Conservation (phyloP, 2,888 invertebrate genomes). For the Coremacera marginata region DNA sequence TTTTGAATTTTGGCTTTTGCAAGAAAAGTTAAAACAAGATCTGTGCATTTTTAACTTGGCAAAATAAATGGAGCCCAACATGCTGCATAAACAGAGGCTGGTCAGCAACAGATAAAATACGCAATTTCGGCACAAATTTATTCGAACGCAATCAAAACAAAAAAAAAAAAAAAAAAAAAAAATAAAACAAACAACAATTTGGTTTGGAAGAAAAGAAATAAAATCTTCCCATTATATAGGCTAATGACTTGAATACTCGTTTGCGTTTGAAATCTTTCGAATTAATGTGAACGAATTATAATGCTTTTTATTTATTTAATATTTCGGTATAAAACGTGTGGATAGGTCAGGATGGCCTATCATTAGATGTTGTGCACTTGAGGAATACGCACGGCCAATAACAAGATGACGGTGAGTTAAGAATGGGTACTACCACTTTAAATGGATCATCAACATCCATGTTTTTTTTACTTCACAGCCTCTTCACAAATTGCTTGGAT, state of each 20-base stretch:
- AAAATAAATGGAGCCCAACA: background rate
- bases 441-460: background rate
- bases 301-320: conserved; percentile 25
- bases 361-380: conserved; percentile 65
- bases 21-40: background rate
- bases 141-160: background rate
- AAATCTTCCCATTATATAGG: background rate
- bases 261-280: background rate
- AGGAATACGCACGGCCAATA: conserved; percentile 61
- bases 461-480: conserved; percentile 38
- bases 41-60: background rate
- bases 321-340: conserved; percentile 63
- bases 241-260: background rate
- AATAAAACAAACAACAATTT: background rate
- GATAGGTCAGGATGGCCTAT: conserved; percentile 57
- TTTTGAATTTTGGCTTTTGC: too few relatives aligned
- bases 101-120: background rate
- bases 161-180: background rate
- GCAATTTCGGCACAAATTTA: background rate
- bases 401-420: conserved; percentile 63
- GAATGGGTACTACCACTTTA: conserved; percentile 35
- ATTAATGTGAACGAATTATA: conserved; percentile 23
- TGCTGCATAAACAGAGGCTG: background rate
- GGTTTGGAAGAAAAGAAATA: background rate
- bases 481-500: conserved; percentile 43